Conservation (phyloP, 2,113 vertebrate genomes). For the Microcebus tavaratra region DNA sequence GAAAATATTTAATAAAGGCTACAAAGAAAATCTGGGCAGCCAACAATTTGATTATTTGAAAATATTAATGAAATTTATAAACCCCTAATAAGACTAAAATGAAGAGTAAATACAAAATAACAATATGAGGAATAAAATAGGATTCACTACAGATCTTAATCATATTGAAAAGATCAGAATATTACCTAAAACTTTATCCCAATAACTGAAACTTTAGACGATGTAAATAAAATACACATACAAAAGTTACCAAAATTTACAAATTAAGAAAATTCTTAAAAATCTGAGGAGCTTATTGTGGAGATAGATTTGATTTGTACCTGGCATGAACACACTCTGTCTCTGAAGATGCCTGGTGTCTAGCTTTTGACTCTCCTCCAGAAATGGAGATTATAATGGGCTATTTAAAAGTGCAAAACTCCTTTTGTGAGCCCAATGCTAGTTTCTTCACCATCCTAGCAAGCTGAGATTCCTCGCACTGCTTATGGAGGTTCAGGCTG, state of each 20-base stretch:
- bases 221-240: background rate
- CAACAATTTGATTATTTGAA: background rate
- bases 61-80: background rate
- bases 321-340: no score
- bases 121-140: background rate
- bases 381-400: background rate
- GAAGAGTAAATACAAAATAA: background rate
- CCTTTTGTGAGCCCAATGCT: background rate
- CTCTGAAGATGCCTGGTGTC: background rate
- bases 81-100: background rate
- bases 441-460: background rate
- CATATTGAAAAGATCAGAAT: background rate
- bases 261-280: background rate
- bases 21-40: background rate
- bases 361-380: background rate
- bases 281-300: background rate
- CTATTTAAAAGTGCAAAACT: background rate
- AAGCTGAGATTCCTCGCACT: background rate
- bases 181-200: background rate
- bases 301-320: background rate
- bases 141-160: background rate
- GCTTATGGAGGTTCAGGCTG: background rate
- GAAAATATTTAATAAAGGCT: background rate
- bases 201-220: background rate
- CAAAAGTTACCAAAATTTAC: background rate